These are phyloP conservation scores for Platorchestia sp. DNA, from an alignment of 1,140 invertebrate genomes.

Conservation along the genomic window DNA sequence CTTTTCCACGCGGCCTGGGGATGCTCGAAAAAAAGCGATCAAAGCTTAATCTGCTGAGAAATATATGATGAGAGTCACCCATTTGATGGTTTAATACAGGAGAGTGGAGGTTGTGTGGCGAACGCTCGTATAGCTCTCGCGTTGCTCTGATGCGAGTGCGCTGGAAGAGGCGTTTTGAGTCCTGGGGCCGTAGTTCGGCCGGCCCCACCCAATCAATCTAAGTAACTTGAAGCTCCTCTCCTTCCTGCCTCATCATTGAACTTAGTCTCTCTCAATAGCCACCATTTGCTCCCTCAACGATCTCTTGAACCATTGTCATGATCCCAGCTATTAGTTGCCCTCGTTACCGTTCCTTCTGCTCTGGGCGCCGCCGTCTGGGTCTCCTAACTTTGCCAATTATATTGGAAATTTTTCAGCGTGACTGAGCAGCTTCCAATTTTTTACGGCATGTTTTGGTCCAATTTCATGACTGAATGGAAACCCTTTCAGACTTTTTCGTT, in stretches of 20 bases:
- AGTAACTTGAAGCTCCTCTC: neutral
- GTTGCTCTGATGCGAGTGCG: no score
- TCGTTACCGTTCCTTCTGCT: neutral
- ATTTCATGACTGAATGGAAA: neutral
- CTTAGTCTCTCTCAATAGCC: neutral
- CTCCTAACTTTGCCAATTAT: constrained; percentile 8
- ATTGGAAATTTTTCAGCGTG: neutral
- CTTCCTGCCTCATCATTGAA: constrained; percentile 6
- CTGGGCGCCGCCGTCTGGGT: neutral
- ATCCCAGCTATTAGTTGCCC: neutral
- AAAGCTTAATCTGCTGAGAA: neutral
- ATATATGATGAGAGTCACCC: neutral
- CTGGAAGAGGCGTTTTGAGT: neutral
- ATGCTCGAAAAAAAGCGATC: neutral
- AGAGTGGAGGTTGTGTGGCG: neutral
- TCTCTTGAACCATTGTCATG: neutral
- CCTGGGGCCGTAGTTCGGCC: no score
- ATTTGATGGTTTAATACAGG: neutral
- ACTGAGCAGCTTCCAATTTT: neutral
- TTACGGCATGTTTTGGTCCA: neutral
- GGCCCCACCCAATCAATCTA: neutral
- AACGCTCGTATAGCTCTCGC: neutral
- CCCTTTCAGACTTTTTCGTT: neutral
- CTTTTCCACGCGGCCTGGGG: neutral
- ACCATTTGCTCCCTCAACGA: neutral